A percentile compares a stretch with the other conserved stretches of the same genome.
Evolutionary conservation across 2,113 vertebrate genomes (phyloP).

Genomic region (human): DNA sequence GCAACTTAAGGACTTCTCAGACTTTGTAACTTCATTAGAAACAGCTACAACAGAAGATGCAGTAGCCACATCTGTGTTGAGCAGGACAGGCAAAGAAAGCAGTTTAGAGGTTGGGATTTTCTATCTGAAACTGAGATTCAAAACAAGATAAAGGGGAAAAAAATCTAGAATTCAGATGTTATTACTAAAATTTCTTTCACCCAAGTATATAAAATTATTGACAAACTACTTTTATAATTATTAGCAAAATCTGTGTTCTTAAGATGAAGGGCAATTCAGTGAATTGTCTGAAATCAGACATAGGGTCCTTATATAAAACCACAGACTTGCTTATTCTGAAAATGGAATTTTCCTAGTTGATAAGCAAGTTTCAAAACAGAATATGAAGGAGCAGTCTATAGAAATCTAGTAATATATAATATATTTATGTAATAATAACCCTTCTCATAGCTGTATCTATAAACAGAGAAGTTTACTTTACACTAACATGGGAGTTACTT

Average conservation of each 20-base stretch:
- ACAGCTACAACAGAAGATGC: neutral
- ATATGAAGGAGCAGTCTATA: neutral
- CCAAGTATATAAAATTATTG: neutral
- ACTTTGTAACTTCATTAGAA: neutral
- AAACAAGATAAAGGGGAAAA: neutral
- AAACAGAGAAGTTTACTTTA: neutral
- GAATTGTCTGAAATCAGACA: neutral
- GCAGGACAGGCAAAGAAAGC: neutral
- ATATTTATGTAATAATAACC: neutral
- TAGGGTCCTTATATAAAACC: neutral
- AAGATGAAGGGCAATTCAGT: neutral
- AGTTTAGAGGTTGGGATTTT: neutral
- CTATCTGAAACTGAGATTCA: neutral
- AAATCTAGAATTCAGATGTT: neutral
- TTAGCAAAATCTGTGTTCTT: neutral
- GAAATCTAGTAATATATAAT: neutral
- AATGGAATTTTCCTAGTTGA: neutral
- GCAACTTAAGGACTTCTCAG: neutral
- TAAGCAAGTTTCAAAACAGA: neutral
- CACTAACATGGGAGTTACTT: neutral
- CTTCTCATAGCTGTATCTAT: neutral
- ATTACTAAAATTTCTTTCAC: neutral
- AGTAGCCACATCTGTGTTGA: neutral
- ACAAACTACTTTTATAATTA: neutral
- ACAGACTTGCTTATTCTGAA: neutral